Percentiles rank a stretch among this genome's conserved stretches.
Evolutionary conservation across 2,888 invertebrate genomes (phyloP).

Genomic region (Eristalis pertinax): DNA sequence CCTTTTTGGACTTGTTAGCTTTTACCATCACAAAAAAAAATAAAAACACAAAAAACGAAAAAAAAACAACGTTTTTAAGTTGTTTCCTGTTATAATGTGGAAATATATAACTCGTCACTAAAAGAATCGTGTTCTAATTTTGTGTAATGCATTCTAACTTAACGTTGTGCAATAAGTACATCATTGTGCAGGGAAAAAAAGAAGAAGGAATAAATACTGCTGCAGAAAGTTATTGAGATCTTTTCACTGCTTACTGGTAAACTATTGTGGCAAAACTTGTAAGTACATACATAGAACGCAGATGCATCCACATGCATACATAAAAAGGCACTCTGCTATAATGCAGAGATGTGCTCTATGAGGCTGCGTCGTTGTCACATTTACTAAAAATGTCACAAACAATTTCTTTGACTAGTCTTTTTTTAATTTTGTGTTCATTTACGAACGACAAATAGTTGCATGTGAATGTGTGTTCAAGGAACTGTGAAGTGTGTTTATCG

Average conservation of each 20-base stretch:
- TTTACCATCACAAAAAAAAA: background rate
- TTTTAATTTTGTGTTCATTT: background rate
- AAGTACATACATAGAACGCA: background rate
- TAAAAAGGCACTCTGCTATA: background rate
- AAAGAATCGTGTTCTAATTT: slow-evolving; percentile 53
- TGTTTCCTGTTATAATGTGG: slow-evolving; percentile 46
- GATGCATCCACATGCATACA: background rate
- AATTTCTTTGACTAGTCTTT: background rate
- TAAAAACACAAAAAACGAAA: background rate
- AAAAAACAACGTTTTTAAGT: slow-evolving; percentile 31
- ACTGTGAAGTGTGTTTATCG: background rate
- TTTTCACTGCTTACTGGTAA: slow-evolving; percentile 1
- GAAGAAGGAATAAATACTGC: slow-evolving; percentile 7
- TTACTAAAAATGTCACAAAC: slow-evolving; percentile 1
- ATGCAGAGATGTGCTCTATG: background rate
- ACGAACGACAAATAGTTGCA: background rate
- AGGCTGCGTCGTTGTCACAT: background rate
- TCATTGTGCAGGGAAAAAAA: slow-evolving; percentile 20
- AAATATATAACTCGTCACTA: slow-evolving; percentile 36
- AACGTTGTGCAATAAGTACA: slow-evolving; percentile 46
- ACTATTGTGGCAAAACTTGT: background rate
- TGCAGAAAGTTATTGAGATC: slow-evolving; percentile 24
- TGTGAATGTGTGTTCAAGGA: background rate
- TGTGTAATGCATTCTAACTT: slow-evolving; percentile 54
- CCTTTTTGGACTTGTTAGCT: background rate